phyloP scores from a whole-genome alignment of 2,113 vertebrate genomes.

The Rhinichthys klamathensis region DNA sequence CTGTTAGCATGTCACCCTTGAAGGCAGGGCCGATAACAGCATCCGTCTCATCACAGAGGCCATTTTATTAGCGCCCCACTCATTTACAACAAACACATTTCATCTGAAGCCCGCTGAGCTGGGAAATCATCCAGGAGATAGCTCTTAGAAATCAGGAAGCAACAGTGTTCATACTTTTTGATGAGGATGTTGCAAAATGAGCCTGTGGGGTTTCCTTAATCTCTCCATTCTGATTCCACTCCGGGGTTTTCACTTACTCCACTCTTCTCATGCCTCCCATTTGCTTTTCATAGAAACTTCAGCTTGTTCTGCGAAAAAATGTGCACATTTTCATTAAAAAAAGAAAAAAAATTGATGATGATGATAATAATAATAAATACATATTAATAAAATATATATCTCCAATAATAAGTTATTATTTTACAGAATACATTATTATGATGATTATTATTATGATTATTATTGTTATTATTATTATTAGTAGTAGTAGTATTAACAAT shows the following conservation, averaged over 20 bases:
- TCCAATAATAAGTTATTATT: no score
- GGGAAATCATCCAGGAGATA: slow-evolving; percentile 20
- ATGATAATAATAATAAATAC: no score
- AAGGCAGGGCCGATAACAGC: slow-evolving; percentile 7
- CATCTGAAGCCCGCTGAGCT: background rate
- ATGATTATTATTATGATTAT: no score
- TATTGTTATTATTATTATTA: no score
- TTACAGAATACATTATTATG: no score
- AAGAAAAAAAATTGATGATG: no score
- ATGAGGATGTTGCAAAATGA: background rate
- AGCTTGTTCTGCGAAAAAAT: background rate
- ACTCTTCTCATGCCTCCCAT: background rate
- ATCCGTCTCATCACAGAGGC: slow-evolving; percentile 17
- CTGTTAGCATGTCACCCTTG: background rate
- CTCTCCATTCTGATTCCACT: background rate
- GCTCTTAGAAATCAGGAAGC: slow-evolving; percentile 17
- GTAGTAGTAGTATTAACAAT: no score
- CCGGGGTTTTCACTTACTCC: background rate
- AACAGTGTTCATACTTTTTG: background rate
- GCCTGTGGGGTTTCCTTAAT: background rate
- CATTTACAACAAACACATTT: slow-evolving; percentile 23
- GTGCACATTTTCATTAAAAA: background rate
- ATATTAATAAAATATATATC: no score
- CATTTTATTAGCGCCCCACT: background rate
- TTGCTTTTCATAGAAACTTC: background rate